Evolutionary conservation across 2,113 vertebrate genomes (phyloP).

Genomic region (human (Homo sapiens)): GRCh38 chr1:55428501-55429000

Average conservation of each 20-base stretch:
- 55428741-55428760: background rate
- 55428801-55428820: background rate
- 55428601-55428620: background rate
- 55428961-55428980: background rate
- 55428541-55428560: background rate
- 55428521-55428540: background rate
- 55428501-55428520: background rate
- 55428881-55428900: background rate
- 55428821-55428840: background rate
- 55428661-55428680: background rate
- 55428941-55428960: background rate
- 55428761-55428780: background rate
- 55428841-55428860: background rate
- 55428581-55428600: background rate
- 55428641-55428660: background rate
- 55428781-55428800: background rate
- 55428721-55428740: background rate
- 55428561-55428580: background rate
- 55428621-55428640: background rate
- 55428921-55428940: background rate
- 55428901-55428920: background rate
- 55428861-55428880: background rate
- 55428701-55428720: background rate
- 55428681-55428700: background rate
- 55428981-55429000: background rate